Percentiles rank a stretch among this genome's conserved stretches.
phyloP scores from a whole-genome alignment of 2,888 invertebrate genomes.

The Stratiomys singularior region DNA sequence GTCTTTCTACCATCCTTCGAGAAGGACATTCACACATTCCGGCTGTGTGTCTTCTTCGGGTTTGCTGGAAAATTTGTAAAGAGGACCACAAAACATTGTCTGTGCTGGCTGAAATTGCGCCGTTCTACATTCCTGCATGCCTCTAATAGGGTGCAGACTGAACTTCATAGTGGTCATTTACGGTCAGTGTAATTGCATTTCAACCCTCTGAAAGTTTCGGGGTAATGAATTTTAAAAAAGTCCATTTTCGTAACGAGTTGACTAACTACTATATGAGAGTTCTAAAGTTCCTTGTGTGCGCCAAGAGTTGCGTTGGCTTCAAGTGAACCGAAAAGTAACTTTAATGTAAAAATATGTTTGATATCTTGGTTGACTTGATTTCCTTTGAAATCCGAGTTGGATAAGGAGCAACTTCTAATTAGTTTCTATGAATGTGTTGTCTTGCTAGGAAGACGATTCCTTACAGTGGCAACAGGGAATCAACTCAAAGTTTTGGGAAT shows the following conservation, averaged over 20 bases:
- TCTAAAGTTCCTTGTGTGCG: too few species aligned
- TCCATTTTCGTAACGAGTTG: constrained; percentile 9
- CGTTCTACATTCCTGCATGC: constrained; percentile 5
- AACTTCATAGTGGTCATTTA: constrained; percentile 1
- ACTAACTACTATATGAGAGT: neutral
- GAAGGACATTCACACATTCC: neutral
- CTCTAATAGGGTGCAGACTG: neutral
- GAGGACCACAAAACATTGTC: neutral
- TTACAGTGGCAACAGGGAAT: too few species aligned
- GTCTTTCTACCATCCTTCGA: neutral
- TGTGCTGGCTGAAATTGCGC: neutral
- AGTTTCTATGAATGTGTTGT: too few species aligned
- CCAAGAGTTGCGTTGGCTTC: too few species aligned
- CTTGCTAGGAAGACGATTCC: too few species aligned
- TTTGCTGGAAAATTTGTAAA: neutral
- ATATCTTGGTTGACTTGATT: too few species aligned
- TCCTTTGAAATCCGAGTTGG: too few species aligned
- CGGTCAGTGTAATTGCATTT: constrained; percentile 29
- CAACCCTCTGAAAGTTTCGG: constrained; percentile 4
- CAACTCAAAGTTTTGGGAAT: too few species aligned
- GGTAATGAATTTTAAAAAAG: constrained; percentile 38
- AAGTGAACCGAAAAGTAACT: too few species aligned
- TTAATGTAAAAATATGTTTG: too few species aligned
- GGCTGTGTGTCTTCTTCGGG: neutral
- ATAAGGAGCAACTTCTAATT: too few species aligned